phyloP scores from a whole-genome alignment of 1,140 invertebrate species.

The Pinna nobilis region DNA sequence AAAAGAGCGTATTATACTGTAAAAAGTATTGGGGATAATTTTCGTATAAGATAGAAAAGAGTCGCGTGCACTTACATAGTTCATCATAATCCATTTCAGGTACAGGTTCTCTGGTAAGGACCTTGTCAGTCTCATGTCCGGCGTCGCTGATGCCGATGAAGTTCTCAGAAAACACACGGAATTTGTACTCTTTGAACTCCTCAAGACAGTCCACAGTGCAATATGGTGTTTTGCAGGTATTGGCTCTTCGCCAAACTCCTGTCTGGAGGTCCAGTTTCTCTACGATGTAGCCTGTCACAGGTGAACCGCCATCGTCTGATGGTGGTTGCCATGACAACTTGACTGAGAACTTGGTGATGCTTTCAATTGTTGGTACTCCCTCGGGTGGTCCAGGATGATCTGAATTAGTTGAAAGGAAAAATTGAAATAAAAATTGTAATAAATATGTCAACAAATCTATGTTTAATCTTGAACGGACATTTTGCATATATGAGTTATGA shows the following conservation, averaged over 20 bases:
- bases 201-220: slow-evolving; percentile 80
- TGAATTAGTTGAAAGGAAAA: slow-evolving; percentile 58
- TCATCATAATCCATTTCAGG: slow-evolving; percentile 69
- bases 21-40: no score
- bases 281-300: slow-evolving; percentile 96
- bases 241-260: slow-evolving; percentile 95
- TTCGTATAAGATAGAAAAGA: no score
- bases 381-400: slow-evolving; percentile 90
- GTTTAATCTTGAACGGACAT: no score
- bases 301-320: slow-evolving; percentile 93
- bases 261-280: slow-evolving; percentile 93
- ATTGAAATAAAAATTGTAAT: neutral
- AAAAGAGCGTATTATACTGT: no score
- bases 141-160: slow-evolving; percentile 96
- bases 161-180: slow-evolving; percentile 98
- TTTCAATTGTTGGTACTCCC: slow-evolving; percentile 93
- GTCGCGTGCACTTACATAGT: slow-evolving; percentile 71
- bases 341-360: slow-evolving; percentile 95
- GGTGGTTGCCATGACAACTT: slow-evolving; percentile 93
- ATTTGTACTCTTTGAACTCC: slow-evolving; percentile 91
- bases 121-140: slow-evolving; percentile 72
- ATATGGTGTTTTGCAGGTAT: slow-evolving; percentile 90
- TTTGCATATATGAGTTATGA: no score
- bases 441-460: no score
- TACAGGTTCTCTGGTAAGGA: slow-evolving; percentile 79